Base-by-base conservation (phyloP, 2,797 vertebrate genomes). In the Chanos chanos region DNA sequence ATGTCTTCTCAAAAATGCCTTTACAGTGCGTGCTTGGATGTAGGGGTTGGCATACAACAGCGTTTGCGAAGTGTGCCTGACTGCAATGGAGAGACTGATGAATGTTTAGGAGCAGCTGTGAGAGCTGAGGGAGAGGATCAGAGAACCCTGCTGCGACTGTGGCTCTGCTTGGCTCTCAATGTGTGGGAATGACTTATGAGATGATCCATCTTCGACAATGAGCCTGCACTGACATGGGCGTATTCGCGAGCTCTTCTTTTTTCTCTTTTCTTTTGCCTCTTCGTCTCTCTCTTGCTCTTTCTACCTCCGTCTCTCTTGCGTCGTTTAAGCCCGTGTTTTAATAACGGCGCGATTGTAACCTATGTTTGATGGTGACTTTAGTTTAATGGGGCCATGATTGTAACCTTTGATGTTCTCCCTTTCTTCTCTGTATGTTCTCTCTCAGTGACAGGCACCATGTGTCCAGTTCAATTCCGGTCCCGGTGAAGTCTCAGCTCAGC, bases 391-490 rank as follows among this genome's bases (percentile, higher is more conserved):
- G 27, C 28, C 28, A 28, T 28, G 27, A 28, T 28, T 28, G 27
- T 27, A 28, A 28, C 28, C 5, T 27, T 7, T 8, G 28, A 28
- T 27, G 27, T 24, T 48, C 21, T 55, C 44, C 53, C 77, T 15
- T 4, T 16, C 15, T 13, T 44, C 22, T 50, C 18, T 50, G 4
- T 43, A 24, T 30, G 25, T 37, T 56, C 45, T 53, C 21, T 58
- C 36, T 43, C 77, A 99, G 96, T 1, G 96, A 98, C 76, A 86
- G 90, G 37, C 93, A 95, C 19, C 61, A 87, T 0, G 85, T 90
- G 50, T 97, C 96, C 48, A 93, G 87, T 56, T 91, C 95, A 27
- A 96, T 96, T 76, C 92, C 94, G 0, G 94, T 97, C 66, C 94
- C 96, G 41, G 77, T 86, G 80, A 94, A 94, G 82, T 79, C 85